Evolutionary conservation across 2,797 vertebrate genomes (phyloP), one percentile per base, ranked within the genome.

Genomic region (Urophycis tenuis): DNA sequence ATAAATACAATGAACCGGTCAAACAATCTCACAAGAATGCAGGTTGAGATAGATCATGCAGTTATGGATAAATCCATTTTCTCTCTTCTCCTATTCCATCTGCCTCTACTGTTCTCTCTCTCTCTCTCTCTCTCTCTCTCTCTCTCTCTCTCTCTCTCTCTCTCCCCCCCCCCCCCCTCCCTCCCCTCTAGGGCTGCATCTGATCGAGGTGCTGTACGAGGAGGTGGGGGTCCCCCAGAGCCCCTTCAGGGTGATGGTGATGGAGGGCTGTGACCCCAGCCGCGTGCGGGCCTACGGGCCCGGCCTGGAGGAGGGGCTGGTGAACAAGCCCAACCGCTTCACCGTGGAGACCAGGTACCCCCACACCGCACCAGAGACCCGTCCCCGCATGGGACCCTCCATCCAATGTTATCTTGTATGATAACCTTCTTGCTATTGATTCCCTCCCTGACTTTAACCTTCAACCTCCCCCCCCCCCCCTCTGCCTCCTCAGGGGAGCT

Each of bases 261-360:
- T 95, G 0, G 97, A 99, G 86, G 97, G 97, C 77, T 99, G 97
- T 3, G 96, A 98, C 88, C 97, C 97, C 0, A 93, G 91, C 31
- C 93, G 96, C 0, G 97, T 99, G n/a, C 92, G 96, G 7, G 97
- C 96, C 0, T 98, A 89, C 0, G 97, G 97, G 1, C 96, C 97
- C 0, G 97, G 97, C 15, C 93, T 99, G 77, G 96, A 99, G 81
- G 89, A 94, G 0, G 97, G 97, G 60, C 84, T 97, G 33, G 95
- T 96, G 77, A 96, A 97, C 90, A 96, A 96, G 34, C 81, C 96
- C 34, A 99, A 98, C 88, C 94, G 91, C 87, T 99, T 99, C 92
- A 99, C 97, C 0, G 96, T 99, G 85, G 97, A 99, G 86, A 99
- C 97, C 80, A 96, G 96, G 97, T 98, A 92, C 34, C 53, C 19